Base-by-base conservation (phyloP, 2,113 vertebrate species). In the Atrichornis clamosus region DNA sequence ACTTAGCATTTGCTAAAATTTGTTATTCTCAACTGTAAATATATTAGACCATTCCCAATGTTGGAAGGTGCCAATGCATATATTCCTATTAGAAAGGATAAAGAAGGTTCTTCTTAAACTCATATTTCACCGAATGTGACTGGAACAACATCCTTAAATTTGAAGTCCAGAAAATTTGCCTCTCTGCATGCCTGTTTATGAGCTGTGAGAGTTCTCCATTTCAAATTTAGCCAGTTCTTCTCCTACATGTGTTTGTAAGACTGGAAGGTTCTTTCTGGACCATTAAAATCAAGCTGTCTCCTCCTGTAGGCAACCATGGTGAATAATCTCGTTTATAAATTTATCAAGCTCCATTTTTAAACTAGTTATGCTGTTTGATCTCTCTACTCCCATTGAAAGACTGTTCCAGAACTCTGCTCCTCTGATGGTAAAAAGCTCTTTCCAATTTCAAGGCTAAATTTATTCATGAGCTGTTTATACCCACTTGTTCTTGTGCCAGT, bases 391-490 rank as follows among this genome's bases (percentile, higher is more conserved):
- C 44, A 65, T 32, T 76, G 78, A 93, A 93, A 17, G 67, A 69
- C 82, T 73, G 52, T 92, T 95, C 41, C 78, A 94, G 70, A 95
- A 69, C 46, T 46, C 49, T 23, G 39, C 49, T 95, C 26, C 23
- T 95, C 82, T 93, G 67, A 88, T 88, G 63, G 67, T 62, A 79
- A 91, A 96, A 94, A 28, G 6, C 33, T 59, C 60, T n/a, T 87
- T 78, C 62, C 93, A 93, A 92, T 95, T 96, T 93, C 90, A 94
- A 92, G 58, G 67, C 58, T 96, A 83, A 90, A 94, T 95, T 80
- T 96, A 97, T 95, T 95, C 53, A 95, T 90, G 78, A 67, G 41
- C 72, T 93, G 82, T 93, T 97, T 97, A 85, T 94, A 90, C 14
- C 32, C 92, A 88, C 82, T 96, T 94, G 82, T 92, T 97, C 94